Evolutionary conservation across 2,888 invertebrate species (phyloP), one percentile per base, ranked within the genome.

Genomic region (Schrankia costaestrigalis): DNA sequence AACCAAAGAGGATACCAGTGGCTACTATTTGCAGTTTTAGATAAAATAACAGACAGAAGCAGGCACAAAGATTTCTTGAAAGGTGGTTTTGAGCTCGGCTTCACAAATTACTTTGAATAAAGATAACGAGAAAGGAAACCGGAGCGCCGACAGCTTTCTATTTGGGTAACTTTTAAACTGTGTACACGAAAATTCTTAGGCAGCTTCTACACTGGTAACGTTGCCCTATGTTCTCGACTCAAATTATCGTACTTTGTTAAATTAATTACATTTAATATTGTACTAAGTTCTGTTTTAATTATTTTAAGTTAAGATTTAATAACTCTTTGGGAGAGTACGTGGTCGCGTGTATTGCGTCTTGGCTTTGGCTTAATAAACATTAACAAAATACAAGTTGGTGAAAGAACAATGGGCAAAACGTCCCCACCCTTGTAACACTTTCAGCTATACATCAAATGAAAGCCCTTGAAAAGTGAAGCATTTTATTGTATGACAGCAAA

Each of bases 101-200:
- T 49, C 40, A 40, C 46, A 63, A 69, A 65, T 65, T 50, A 60
- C 61, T 55, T 49, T 41, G 52, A 56, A 56, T 59, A 61, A 68
- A 58, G 58, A 60, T 60, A 61, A 66, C 60, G 56, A 52, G 41
- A 53, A 49, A 52, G 46, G 48, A 55, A 52, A 60, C 51, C 41
- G 36, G 34, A 43, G 41, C 43, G 46, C 45, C 43, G 46, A 37
- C 37, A 44, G 44, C 23, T 45, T 50, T 29, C 11, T 41, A 35
- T 54, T 40, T 41, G 24, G 18, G 15, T 24, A 48, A 37, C 29
- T 55, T 43, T 43, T 32, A 25, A 46, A 45, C 35, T 24, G 28
- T 35, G 28, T 38, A 28, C 19, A 26, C 11, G 13, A 32, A 11
- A 26, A 23, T 43, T 37, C 26, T 49, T 28, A 28, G 23, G 27